Evolutionary conservation across 37 sponge, comb jelly and placozoan genomes (phyloP).

Genomic region (Chondrosia reniformis): DNA sequence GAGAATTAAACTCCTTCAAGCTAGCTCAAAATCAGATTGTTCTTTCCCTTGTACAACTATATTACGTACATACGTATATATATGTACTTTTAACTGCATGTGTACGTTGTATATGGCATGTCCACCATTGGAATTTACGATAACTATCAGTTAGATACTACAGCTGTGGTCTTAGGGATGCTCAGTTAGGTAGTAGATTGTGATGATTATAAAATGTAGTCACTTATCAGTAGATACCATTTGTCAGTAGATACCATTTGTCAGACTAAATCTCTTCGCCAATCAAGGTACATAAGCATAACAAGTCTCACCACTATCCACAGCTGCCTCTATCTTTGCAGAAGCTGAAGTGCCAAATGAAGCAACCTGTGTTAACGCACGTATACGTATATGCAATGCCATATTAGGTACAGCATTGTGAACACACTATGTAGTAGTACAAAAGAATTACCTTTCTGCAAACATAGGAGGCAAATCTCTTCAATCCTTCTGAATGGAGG

Average conservation of each 20-base stretch:
- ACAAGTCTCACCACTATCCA: neutral
- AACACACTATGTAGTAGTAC: neutral
- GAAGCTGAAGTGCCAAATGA: neutral
- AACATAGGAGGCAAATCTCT: constrained; percentile 30
- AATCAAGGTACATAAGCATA: too few relatives aligned
- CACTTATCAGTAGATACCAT: too few relatives aligned
- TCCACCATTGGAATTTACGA: neutral
- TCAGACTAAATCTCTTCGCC: too few relatives aligned
- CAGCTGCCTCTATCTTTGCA: neutral
- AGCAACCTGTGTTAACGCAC: neutral
- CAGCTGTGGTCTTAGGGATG: too few relatives aligned
- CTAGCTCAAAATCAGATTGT: too few relatives aligned
- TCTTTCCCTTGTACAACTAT: too few relatives aligned
- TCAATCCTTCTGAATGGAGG: constrained; percentile 79
- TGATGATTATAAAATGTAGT: too few relatives aligned
- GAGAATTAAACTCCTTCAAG: neutral
- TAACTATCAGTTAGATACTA: too few relatives aligned
- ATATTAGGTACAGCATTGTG: neutral
- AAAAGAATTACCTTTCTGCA: constrained; percentile 1
- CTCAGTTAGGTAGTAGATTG: too few relatives aligned
- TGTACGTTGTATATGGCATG: neutral
- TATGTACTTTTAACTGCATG: too few relatives aligned
- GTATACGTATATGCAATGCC: neutral
- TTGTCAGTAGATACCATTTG: too few relatives aligned
- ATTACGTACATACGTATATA: too few relatives aligned